These are phyloP conservation scores for Parnassius orleans DNA, from an alignment of 2,888 invertebrate genomes.

Conservation along the genomic window DNA sequence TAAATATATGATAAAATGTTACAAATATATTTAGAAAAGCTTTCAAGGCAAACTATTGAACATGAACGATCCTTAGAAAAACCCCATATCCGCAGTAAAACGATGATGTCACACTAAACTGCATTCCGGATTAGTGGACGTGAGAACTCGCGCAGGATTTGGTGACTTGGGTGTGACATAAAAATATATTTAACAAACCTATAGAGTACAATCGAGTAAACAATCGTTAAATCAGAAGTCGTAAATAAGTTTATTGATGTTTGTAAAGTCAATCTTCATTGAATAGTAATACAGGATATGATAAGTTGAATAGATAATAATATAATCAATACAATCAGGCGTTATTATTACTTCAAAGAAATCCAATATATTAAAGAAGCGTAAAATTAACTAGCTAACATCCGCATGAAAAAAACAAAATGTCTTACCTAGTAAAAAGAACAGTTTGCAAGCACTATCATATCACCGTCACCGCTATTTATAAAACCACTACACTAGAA, in stretches of 20 bases:
- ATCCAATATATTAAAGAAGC: no score
- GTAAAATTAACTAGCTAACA: no score
- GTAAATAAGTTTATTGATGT: slow-evolving; percentile 14
- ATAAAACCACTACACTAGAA: no score
- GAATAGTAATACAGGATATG: no score
- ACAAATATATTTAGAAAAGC: not conserved
- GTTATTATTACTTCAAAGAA: no score
- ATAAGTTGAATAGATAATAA: no score
- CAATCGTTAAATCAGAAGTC: not conserved
- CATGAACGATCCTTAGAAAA: slow-evolving; percentile 7
- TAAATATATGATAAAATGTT: no score
- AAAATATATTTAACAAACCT: slow-evolving; percentile 16
- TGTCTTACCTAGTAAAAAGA: no score
- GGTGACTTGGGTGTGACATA: slow-evolving; percentile 8
- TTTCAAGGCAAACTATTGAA: not conserved
- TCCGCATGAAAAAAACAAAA: no score
- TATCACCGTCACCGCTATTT: no score
- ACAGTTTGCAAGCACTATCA: no score
- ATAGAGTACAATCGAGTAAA: slow-evolving; percentile 12
- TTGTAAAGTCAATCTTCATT: slow-evolving; percentile 4
- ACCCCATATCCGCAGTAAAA: slow-evolving; percentile 20
- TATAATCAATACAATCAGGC: no score
- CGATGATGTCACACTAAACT: slow-evolving; percentile 32
- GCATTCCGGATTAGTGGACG: slow-evolving; percentile 30
- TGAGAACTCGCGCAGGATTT: slow-evolving; percentile 25